A percentile compares a stretch with the other conserved stretches of the same genome.
These are phyloP conservation scores for Esperia sulphurella DNA, from an alignment of 2,888 invertebrate species.

Conservation along the genomic window DNA sequence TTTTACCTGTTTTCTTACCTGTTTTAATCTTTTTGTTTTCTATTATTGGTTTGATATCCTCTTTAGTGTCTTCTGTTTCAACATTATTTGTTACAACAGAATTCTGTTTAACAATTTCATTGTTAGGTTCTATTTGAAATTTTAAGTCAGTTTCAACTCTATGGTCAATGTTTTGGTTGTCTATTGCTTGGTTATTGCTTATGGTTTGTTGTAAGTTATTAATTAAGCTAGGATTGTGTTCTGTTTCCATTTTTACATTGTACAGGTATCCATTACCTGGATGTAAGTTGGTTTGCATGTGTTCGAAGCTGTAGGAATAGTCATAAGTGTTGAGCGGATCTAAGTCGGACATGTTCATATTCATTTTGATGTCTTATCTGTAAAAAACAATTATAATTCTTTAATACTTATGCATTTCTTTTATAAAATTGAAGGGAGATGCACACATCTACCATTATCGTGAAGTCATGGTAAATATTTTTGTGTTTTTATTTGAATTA, in stretches of 20 bases:
- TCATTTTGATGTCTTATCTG: conserved; percentile 18
- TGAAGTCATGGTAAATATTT: too few relatives aligned
- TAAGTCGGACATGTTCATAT: conserved; percentile 41
- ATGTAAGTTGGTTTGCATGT: conserved; percentile 3
- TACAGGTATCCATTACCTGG: conserved; percentile 17
- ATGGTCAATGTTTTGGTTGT: background rate
- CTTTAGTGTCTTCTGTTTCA: background rate
- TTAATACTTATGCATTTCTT: too few relatives aligned
- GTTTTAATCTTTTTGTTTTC: background rate
- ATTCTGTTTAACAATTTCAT: background rate
- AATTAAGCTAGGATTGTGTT: background rate
- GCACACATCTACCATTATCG: too few relatives aligned
- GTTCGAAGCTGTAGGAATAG: conserved; percentile 20
- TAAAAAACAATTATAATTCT: conserved; percentile 6
- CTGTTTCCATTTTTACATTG: conserved; percentile 23
- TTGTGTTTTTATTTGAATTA: too few relatives aligned
- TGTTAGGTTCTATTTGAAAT: background rate
- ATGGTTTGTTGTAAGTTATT: background rate
- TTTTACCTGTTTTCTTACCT: conserved; percentile 31
- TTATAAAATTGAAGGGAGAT: too few relatives aligned
- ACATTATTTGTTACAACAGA: background rate
- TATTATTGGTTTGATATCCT: background rate
- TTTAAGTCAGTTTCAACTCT: background rate
- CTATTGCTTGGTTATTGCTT: background rate
- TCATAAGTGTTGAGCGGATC: conserved; percentile 55